Evolutionary conservation across 2,888 invertebrate genomes (phyloP), one percentile per base, ranked within the genome.

Genomic region (Eustalomyia histrio): DNA sequence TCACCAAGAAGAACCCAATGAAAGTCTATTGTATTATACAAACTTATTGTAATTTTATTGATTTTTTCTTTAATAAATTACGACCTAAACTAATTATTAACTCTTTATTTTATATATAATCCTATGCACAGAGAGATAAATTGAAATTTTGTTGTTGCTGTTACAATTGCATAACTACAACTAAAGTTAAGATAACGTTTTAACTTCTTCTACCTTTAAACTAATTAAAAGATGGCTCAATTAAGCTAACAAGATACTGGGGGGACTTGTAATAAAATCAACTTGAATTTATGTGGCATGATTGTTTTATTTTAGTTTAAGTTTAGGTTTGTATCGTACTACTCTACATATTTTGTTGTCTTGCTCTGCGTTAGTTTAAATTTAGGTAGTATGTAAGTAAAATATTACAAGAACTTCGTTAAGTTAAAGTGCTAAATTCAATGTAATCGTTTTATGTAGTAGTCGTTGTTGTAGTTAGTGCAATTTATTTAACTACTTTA

Each of bases 141-240:
- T 29, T 29, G 29, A 6, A 29, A 29, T 29, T 7, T 29, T 29
- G 6, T 29, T 55, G 50, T 57, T 72, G 50, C 47, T 72, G 72
- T 67, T 55, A 17, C 4, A 53, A 39, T 63, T 60, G 65, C 47
- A 24, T 39, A 47, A 55, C 67, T 61, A 16, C 47, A 50, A 57
- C n/a, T 67, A 33, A 58, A 50, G 63, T 63, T 76, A 76, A 76
- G 60, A 71, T 71, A 71, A 35, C 8, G 29, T 29, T 29, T 29
- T 52, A 17, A 52, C 21, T 63, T 33, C 43, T 68, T 47, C 61
- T 67, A 60, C 67, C 53, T 67, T 67, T 39, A 73, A 74, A 83
- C 85, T 86, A 86, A 86, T 86, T 86, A 85, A 85, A 84, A 82
- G 84, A 86, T 85, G 85, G 85, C 85, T 86, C 86, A 86, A 86